Evolutionary conservation across 2,797 vertebrate genomes (phyloP).

Genomic region (Microctenopoma steveboyesi): DNA sequence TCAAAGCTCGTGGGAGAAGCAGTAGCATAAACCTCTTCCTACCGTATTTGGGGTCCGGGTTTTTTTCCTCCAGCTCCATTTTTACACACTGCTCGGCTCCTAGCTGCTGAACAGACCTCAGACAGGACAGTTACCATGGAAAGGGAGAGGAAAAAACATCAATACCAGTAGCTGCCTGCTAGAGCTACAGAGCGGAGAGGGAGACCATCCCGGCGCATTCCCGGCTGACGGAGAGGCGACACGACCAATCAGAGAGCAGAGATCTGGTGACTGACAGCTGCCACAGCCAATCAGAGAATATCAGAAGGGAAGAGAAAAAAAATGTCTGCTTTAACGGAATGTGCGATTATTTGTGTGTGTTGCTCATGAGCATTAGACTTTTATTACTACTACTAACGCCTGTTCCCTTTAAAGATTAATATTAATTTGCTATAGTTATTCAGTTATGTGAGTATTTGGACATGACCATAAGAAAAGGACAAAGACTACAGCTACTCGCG

Average conservation of each 20-base stretch:
- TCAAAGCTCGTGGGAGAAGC: slow-evolving; percentile 12
- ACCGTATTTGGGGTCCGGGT: slow-evolving; percentile 82
- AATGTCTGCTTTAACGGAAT: slow-evolving; percentile 58
- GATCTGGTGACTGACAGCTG: slow-evolving; percentile 28
- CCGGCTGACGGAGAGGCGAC: slow-evolving; percentile 18
- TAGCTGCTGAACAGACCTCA: slow-evolving; percentile 47
- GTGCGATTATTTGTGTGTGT: slow-evolving; percentile 13
- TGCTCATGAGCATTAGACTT: neutral
- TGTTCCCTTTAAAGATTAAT: too few species aligned
- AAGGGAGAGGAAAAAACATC: slow-evolving; percentile 64
- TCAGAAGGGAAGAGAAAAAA: too few species aligned
- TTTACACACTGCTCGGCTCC: slow-evolving; percentile 38
- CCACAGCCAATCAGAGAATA: slow-evolving; percentile 46
- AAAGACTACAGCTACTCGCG: too few species aligned
- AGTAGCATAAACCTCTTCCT: slow-evolving; percentile 38
- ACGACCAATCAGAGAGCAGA: slow-evolving; percentile 60
- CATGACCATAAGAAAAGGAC: too few species aligned
- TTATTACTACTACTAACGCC: neutral
- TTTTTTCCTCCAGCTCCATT: slow-evolving; percentile 83
- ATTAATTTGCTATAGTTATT: too few species aligned
- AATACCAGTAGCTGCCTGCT: slow-evolving; percentile 40
- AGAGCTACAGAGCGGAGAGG: neutral
- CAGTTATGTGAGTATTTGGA: too few species aligned
- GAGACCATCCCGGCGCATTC: slow-evolving; percentile 52
- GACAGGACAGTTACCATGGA: slow-evolving; percentile 76